Evolutionary conservation across 2,113 vertebrate species (phyloP).

Genomic region (Capricornis sumatraensis): DNA sequence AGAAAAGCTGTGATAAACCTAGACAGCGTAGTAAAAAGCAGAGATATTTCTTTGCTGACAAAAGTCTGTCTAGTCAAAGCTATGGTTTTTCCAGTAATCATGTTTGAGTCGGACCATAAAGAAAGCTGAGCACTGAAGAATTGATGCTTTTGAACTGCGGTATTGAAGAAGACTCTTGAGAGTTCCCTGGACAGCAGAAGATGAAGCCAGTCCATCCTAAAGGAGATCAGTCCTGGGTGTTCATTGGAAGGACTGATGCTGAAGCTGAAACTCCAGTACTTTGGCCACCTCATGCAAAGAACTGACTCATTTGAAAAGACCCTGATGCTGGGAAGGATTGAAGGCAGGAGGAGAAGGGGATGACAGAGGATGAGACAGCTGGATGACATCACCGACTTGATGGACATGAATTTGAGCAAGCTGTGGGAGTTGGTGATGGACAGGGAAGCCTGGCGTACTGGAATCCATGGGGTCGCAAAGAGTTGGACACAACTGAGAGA

Average conservation of each 20-base stretch:
- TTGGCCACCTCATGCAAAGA: not conserved
- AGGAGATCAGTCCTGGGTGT: not conserved
- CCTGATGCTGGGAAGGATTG: not conserved
- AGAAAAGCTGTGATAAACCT: not conserved
- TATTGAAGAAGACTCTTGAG: not conserved
- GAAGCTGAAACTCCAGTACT: not conserved
- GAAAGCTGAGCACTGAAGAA: not conserved
- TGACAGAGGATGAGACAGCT: not conserved
- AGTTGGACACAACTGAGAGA: rapidly evolving
- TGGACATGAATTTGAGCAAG: not conserved
- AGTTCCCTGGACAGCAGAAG: not conserved
- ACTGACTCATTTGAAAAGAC: not conserved
- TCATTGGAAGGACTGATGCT: not conserved
- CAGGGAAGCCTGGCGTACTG: not conserved
- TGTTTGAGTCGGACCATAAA: not conserved
- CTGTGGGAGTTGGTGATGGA: not conserved
- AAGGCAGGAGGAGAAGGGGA: not conserved
- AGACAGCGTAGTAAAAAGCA: not conserved
- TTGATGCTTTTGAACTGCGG: not conserved
- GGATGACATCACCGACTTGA: not conserved
- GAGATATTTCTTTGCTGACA: not conserved
- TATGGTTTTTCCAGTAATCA: not conserved
- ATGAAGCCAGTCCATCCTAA: not conserved
- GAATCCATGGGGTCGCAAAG: not conserved
- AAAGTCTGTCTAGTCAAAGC: not conserved